phyloP scores from a whole-genome alignment of 2,888 invertebrate species.

The Endotricha flammealis region DNA sequence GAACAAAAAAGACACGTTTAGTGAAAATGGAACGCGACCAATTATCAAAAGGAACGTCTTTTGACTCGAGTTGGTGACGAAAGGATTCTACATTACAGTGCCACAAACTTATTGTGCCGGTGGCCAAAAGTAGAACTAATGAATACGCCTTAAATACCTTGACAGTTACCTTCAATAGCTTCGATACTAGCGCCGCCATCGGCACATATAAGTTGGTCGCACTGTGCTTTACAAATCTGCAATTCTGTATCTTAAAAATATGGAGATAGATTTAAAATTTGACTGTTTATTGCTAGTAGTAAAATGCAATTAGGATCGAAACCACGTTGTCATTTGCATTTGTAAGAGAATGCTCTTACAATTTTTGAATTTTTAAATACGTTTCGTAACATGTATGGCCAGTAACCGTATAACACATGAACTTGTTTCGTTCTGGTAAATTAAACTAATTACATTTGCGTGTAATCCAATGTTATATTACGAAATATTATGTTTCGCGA shows the following conservation, averaged over 20 bases:
- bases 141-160: too few relatives aligned
- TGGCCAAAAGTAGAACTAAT: too few relatives aligned
- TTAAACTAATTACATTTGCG: conserved; percentile 14
- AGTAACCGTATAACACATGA: conserved; percentile 10
- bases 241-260: conserved; percentile 22
- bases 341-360: conserved; percentile 51
- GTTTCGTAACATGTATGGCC: conserved; percentile 36
- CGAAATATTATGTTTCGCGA: conserved; percentile 5
- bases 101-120: too few relatives aligned
- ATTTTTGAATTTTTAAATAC: conserved; percentile 46
- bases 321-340: conserved; percentile 64
- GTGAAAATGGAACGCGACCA: conserved; percentile 65
- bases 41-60: conserved; percentile 51
- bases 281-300: conserved; percentile 35
- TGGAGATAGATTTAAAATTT: conserved; percentile 9
- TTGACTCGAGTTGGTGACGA: conserved; percentile 32
- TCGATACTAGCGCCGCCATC: too few relatives aligned
- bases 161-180: too few relatives aligned
- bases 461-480: conserved; percentile 11
- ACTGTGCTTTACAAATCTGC: too few relatives aligned
- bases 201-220: too few relatives aligned
- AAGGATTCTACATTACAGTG: conserved; percentile 18
- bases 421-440: conserved; percentile 18
- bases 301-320: conserved; percentile 48
- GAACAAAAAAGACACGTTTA: conserved; percentile 37